phyloP scores from a whole-genome alignment of 2,888 invertebrate species.

The Augiades crinisus region DNA sequence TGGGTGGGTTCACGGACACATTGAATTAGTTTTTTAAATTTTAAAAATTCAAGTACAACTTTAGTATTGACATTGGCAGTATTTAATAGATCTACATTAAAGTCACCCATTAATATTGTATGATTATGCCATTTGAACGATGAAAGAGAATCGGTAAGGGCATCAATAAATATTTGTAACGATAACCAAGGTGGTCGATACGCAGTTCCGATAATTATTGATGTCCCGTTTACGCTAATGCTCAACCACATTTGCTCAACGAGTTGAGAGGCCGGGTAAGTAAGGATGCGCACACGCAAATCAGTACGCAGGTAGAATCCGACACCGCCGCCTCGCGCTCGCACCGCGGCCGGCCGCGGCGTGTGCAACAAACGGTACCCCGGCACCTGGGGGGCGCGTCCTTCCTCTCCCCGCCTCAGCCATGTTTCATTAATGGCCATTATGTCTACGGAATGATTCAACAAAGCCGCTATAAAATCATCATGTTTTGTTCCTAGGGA shows the following conservation, averaged over 20 bases:
- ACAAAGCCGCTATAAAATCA: no score
- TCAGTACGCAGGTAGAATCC: background rate
- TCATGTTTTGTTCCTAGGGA: no score
- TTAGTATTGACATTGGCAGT: background rate
- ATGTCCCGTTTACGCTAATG: background rate
- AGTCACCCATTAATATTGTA: no score
- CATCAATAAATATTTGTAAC: background rate
- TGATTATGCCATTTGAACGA: background rate
- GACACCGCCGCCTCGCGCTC: no score
- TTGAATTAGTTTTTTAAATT: background rate
- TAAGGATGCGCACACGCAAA: background rate
- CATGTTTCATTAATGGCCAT: no score
- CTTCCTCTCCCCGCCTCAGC: background rate
- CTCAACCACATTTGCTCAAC: background rate
- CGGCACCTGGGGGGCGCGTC: no score
- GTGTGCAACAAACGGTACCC: no score
- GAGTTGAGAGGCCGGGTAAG: background rate
- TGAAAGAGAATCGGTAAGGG: background rate
- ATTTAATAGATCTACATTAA: no score
- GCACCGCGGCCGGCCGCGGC: no score
- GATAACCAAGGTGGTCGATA: no score
- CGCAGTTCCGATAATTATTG: background rate
- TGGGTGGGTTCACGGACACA: background rate
- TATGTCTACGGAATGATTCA: no score
- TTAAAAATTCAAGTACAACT: background rate